phyloP scores from a whole-genome alignment of 2,113 vertebrate species.

The Microtus pennsylvanicus region DNA sequence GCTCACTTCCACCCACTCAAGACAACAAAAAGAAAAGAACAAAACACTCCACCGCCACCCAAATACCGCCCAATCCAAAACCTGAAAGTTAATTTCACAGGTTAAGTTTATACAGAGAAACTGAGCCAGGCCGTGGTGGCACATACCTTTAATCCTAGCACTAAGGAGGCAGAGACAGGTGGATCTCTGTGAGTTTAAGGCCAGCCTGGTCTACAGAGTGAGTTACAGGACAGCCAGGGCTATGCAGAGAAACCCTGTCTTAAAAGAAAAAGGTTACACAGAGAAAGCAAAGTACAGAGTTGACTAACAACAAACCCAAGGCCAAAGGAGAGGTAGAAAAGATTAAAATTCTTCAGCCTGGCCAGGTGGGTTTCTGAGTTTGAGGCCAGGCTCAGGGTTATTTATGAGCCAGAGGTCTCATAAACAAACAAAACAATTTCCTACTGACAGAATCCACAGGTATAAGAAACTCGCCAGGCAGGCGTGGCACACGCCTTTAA shows the following conservation, averaged over 20 bases:
- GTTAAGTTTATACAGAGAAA: constrained; percentile 28
- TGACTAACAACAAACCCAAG: background rate
- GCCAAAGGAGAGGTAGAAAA: background rate
- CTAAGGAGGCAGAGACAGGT: background rate
- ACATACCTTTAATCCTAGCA: background rate
- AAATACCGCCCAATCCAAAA: background rate
- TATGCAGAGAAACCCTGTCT: too few relatives aligned
- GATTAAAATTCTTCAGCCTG: background rate
- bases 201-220: background rate
- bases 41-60: background rate
- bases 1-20: background rate
- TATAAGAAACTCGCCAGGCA: too few relatives aligned
- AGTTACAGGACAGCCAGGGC: background rate
- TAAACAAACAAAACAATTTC: too few relatives aligned
- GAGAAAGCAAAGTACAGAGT: constrained; percentile 8
- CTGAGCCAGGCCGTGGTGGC: background rate
- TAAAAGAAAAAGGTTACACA: background rate
- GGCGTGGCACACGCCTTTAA: too few relatives aligned
- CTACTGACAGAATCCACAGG: too few relatives aligned
- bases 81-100: background rate
- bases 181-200: background rate
- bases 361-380: background rate
- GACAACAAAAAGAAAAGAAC: background rate
- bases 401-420: too few relatives aligned
- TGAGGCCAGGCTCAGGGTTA: too few relatives aligned